Percentiles rank a stretch among this genome's conserved stretches.
Evolutionary conservation across 2,797 vertebrate genomes (phyloP).

Genomic region (Enteromius mattozi): DNA sequence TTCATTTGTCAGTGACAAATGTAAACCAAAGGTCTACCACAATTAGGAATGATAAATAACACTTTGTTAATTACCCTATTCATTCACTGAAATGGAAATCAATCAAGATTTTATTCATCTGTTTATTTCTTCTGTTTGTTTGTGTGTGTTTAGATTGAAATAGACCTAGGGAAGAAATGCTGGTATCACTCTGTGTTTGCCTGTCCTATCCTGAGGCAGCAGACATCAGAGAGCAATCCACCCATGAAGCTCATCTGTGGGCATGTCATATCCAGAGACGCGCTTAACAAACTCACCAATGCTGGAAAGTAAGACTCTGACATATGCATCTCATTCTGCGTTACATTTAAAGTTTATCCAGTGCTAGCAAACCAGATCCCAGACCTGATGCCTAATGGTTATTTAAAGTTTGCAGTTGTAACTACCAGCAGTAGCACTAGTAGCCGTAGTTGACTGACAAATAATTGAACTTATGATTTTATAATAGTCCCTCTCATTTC

Average conservation of each 20-base stretch:
- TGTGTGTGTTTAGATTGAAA: conserved; percentile 82
- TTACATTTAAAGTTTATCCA: not conserved
- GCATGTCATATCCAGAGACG: conserved; percentile 91
- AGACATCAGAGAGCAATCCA: conserved; percentile 91
- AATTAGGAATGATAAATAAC: not conserved
- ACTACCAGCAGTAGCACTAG: not conserved
- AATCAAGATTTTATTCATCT: not conserved
- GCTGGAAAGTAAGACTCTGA: conserved; percentile 86
- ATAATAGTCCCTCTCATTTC: not conserved
- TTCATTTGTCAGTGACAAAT: not conserved
- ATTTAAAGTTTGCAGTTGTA: not conserved
- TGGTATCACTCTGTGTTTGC: conserved; percentile 95
- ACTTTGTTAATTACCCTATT: not conserved
- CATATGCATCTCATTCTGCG: not conserved
- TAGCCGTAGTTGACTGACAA: not conserved
- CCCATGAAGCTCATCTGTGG: conserved; percentile 95
- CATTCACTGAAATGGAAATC: not conserved
- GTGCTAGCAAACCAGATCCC: not conserved
- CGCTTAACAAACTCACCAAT: conserved; percentile 93
- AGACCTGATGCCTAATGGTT: not conserved
- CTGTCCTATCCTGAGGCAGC: conserved; percentile 92
- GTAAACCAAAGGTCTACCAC: not conserved
- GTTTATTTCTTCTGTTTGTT: not conserved
- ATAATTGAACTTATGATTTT: not conserved
- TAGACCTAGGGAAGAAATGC: conserved; percentile 92